A percentile compares a stretch with the other conserved stretches of the same genome.
Conservation (phyloP, 2,113 vertebrate genomes). For the Microtus ochrogaster region DNA sequence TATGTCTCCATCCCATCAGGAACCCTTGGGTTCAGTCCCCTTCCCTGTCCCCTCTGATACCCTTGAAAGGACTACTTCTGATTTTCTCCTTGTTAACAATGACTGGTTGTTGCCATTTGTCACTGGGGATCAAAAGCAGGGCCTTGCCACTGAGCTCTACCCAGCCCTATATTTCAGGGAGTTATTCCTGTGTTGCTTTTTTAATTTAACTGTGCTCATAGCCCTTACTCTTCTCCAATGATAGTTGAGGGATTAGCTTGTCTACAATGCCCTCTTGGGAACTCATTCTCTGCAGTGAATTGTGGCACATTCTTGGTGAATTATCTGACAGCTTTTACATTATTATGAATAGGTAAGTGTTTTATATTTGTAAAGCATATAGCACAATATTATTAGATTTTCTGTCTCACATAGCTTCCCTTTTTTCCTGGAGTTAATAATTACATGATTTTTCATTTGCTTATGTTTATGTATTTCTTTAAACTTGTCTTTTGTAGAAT, state of each 20-base stretch:
- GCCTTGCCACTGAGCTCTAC: neutral
- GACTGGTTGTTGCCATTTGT: neutral
- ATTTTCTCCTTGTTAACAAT: neutral
- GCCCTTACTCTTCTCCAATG: neutral
- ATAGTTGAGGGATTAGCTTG: neutral
- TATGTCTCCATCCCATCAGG: neutral
- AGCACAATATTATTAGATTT: neutral
- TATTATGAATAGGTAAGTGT: conserved; percentile 2
- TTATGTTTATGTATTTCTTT: conserved; percentile 8
- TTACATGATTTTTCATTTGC: neutral
- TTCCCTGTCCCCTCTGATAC: neutral
- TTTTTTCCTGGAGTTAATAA: conserved; percentile 46
- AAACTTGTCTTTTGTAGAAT: neutral
- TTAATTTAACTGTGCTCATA: neutral
- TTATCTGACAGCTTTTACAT: conserved; percentile 24
- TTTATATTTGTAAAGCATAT: conserved; percentile 25
- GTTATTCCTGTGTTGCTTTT: neutral
- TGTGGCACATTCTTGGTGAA: conserved; percentile 21
- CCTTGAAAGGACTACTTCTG: neutral
- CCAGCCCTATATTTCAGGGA: neutral
- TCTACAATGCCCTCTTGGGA: neutral
- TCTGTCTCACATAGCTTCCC: neutral
- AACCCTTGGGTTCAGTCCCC: neutral
- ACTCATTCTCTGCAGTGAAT: neutral
- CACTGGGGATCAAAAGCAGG: neutral